Conservation (phyloP, 2,113 vertebrate genomes). For the Hippocampus comes region DNA sequence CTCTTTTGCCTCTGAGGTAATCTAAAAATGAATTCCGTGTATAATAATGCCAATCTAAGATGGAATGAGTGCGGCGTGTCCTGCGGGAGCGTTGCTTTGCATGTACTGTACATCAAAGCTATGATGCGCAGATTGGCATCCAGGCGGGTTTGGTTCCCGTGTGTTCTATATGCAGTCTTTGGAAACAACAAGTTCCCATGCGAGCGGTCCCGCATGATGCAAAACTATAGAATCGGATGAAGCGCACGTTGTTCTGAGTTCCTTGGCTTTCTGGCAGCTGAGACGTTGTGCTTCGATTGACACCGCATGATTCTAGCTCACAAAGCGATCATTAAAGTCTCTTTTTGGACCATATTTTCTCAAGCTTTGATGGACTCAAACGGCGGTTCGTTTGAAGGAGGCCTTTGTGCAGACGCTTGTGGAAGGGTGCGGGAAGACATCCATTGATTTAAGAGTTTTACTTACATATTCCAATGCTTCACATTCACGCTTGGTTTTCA, state of each 20-base stretch:
- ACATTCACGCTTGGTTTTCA: background rate
- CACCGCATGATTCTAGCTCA: background rate
- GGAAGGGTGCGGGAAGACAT: too few relatives aligned
- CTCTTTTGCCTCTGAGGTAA: constrained; percentile 38
- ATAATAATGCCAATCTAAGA: constrained; percentile 51
- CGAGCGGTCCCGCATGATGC: constrained; percentile 23
- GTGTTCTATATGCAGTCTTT: constrained; percentile 29
- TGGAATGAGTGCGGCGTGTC: constrained; percentile 17
- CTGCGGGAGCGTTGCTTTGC: constrained; percentile 38
- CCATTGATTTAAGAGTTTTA: too few relatives aligned
- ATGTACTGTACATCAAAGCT: constrained; percentile 49
- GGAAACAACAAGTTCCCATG: constrained; percentile 42
- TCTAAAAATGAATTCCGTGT: constrained; percentile 56
- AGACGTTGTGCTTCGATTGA: background rate
- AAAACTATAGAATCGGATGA: constrained; percentile 33
- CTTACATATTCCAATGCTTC: too few relatives aligned
- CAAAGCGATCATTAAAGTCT: background rate
- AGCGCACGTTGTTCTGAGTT: constrained; percentile 10
- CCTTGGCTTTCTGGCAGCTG: constrained; percentile 17
- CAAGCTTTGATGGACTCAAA: too few relatives aligned
- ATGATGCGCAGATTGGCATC: constrained; percentile 36
- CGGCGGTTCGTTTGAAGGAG: background rate
- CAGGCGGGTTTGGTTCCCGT: constrained; percentile 11
- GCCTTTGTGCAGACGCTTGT: background rate
- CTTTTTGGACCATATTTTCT: background rate